Base-by-base conservation (phyloP, 2,113 vertebrate genomes). In the Gasterosteus aculeatus region DNA sequence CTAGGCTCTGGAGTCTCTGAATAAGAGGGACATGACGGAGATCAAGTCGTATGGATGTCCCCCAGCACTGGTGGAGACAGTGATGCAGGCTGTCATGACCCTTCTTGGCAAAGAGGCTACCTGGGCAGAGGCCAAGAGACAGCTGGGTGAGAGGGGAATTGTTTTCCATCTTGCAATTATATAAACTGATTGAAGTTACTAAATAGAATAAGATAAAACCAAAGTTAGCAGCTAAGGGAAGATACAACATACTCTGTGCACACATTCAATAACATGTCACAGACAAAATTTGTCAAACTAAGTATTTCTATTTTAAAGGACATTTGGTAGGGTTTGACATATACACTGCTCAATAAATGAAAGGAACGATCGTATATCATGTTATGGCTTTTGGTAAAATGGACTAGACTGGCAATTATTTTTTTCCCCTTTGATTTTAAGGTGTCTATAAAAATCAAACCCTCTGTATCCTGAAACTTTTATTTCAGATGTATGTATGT, bases 11-110 rank as follows among this genome's bases (percentile, higher is more conserved):
- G 95, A 96, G 83, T 96, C 96, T 14, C 91, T 98, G 87, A 97
- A 97, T 87, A 98, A 97, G 87, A 96, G 95, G 85, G 96, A 97
- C 83, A 94, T 98, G 94, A 96, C 94, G 0, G 96, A 98, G 88
- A 97, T 98, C 89, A 97, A 96, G 90, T 96, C 96, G 0, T 97
- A 97, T 0, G 95, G 95, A 7, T 94, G 94, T 19, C 96, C 96
- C 2, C 96, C 96, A 0, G 80, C 89, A 0, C 92, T 95, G 65
- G 96, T 98, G 77, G 96, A 98, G 91, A 97, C 94, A 0, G 96
- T 97, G 53, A 95, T 98, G 96, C 93, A 95, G 81, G 96, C 96
- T 0, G 96, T 98, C 74, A 97, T 98, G 96, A 98, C 95, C 67
- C 95, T 97, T 33, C 89, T 88, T 51, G 94, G 95, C 57, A 95